Base-by-base conservation (phyloP, 2,888 invertebrate genomes). In the Poecilus cupreus region DNA sequence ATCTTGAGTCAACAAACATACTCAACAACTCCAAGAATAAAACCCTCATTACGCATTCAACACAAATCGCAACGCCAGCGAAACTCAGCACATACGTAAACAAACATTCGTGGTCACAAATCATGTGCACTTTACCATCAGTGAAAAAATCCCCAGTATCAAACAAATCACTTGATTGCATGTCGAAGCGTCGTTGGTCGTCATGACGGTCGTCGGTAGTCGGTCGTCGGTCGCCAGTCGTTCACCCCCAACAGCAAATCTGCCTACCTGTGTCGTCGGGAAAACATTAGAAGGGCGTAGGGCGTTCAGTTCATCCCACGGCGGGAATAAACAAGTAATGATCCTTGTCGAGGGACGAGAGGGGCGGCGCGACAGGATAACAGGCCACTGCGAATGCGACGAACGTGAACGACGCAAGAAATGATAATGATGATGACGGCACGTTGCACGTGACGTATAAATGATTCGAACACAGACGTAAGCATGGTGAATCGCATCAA, bases 81-180 rank as follows among this genome's bases (percentile, higher is more conserved):
- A 32, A 3, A 5, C 10, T 8, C 20, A 22, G 16, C 49, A 49
- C 32, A 11, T 54, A 18, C 60, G 60, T 60, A 60, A 60, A 60
- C 60, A 60, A 60, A 60, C 26, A 11, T 11, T 13, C 60, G 24
- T 60, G 24, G 18, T 68, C 18, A 18, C 64, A 32, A 68, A 68
- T 72, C 72, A 72, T 49, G 46, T 43, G 70, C 70, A 43, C 39
- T 37, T 70, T 20, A 32, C 32, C 24, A 32, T 8, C 24, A 46
- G 20, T 64, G 60, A 78, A 68, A 79, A 79, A 79, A 79, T 49
- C 64, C 18, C 37, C 18, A 22, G 16, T 76, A 57, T 57, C 76
- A 76, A 76, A 79, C 79, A 79, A 79, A 79, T 79, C 68, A 70
- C 79, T 79, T 70, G 79, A 79, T 79, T 79, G 79, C 79, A 79